Evolutionary conservation across 2,797 vertebrate genomes (phyloP), one percentile per base, ranked within the genome.

Genomic region (Tiaroga cobitis): DNA sequence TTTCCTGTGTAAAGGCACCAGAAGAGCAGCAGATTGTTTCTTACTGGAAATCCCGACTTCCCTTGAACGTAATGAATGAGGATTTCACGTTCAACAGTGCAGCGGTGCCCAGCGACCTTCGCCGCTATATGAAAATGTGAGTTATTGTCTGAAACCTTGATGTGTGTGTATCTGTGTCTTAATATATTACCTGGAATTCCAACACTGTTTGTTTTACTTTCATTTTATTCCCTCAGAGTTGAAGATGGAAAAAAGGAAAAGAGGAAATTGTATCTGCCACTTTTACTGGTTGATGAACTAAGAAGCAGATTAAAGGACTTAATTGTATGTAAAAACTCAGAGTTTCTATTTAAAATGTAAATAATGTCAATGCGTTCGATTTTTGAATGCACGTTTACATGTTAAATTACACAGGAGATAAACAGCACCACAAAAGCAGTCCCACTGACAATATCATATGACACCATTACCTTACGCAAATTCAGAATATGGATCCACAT

Each of bases 401-500:
- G 26, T 75, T 86, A 24, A 63, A 29, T 61, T 65, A 49, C 65
- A 29, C 88, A 99, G 98, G 94, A 97, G 90, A 97, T 99, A 91
- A 97, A 95, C 92, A 94, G 94, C 91, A 96, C 95, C 81, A 96
- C 95, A 6, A 90, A 92, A 3, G 95, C 96, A 82, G 96, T 98
- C 68, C 97, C 97, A 39, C 96, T 99, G 63, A 97, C 96, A 1
- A 93, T 99, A 88, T 96, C 96, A 5, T 99, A 99, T 5, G 96
- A 97, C 90, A 96, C 95, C 90, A 96, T 98, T 92, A 98, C 97
- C 2, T 92, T 99, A 84, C 96, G 96, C 84, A 95, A 95, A 69
- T 97, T 99, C 81, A 92, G 98, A 86, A 96, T 99, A 92, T 99
- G 97, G 97, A 97, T 98, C 87, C 98, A 98, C 86, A 96, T 99